Conservation (phyloP, 2,888 invertebrate species). For the Mimachlamys varia region DNA sequence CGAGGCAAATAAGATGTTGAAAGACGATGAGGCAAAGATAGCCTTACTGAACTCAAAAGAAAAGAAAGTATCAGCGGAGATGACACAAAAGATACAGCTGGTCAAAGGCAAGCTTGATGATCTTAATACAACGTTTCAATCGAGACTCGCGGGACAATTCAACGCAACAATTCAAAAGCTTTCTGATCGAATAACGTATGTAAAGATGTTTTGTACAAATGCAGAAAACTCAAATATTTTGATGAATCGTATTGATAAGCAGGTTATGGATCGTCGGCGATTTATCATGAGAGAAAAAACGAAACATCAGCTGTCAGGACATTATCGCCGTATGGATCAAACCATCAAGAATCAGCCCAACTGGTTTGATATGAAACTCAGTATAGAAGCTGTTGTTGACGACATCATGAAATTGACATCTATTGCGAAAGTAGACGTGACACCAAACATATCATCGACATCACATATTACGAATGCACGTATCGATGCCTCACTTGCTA, state of each 20-base stretch:
- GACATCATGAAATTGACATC: neutral
- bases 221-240: neutral
- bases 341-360: neutral
- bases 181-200: neutral
- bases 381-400: neutral
- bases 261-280: too few species aligned
- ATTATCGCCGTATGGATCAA: neutral
- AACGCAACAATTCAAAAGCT: neutral
- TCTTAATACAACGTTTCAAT: neutral
- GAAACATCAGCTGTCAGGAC: neutral
- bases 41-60: neutral
- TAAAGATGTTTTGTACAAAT: neutral
- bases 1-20: neutral
- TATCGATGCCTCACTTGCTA: neutral
- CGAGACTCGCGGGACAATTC: neutral
- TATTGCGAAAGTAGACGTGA: neutral
- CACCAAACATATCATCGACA: neutral
- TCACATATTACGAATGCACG: neutral
- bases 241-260: neutral
- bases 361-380: neutral
- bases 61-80: neutral
- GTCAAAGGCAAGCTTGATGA: neutral
- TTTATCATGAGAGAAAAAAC: neutral
- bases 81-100: neutral
- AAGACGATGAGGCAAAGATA: neutral